phyloP scores from a whole-genome alignment of 1,140 invertebrate genomes.

The Lucilia sericata region DNA sequence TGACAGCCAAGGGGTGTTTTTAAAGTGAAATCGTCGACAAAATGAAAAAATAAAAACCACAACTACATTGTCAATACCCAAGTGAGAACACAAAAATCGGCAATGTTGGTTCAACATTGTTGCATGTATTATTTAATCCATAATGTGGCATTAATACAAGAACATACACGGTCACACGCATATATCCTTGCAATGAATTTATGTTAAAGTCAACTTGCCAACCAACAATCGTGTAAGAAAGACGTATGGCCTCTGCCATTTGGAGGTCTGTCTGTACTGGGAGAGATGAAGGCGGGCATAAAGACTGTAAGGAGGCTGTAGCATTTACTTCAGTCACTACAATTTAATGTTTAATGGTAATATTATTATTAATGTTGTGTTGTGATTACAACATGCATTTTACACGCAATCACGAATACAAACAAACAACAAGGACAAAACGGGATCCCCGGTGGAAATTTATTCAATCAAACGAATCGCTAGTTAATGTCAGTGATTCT shows the following conservation, averaged over 20 bases:
- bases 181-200: background rate
- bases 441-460: background rate
- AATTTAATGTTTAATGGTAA: slow-evolving; percentile 25
- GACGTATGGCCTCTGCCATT: background rate
- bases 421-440: background rate
- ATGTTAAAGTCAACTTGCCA: slow-evolving; percentile 21
- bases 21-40: background rate
- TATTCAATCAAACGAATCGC: background rate
- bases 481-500: background rate
- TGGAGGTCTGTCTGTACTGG: background rate
- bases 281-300: background rate
- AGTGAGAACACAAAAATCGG: background rate
- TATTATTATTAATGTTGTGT: background rate
- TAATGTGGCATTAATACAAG: background rate
- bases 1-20: background rate
- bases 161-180: too few species aligned
- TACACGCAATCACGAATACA: background rate
- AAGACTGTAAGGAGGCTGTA: background rate
- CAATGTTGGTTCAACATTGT: slow-evolving; percentile 11
- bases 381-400: slow-evolving; percentile 22
- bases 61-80: background rate
- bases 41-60: background rate
- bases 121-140: background rate
- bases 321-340: background rate
- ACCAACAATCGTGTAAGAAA: slow-evolving; percentile 15